Evolutionary conservation across 2,113 vertebrate genomes (phyloP), one percentile per base, ranked within the genome.

Genomic region (Macrotus californicus): DNA sequence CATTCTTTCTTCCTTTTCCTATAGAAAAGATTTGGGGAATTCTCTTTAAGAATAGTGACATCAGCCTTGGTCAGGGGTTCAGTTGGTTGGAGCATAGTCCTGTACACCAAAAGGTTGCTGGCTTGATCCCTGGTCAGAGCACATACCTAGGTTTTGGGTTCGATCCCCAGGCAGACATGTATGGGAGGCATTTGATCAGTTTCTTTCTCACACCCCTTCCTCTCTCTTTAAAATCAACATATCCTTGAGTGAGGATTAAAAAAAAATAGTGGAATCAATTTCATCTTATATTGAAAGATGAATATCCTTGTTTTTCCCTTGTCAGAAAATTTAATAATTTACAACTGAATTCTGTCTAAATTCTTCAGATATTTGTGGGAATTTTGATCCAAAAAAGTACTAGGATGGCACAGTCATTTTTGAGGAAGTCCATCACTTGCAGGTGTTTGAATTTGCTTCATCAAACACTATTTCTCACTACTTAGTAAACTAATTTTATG

Each of bases 401-500:
- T 81, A 98, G 96, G n/a, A 97, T 94, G 84, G 98, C 93, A 54
- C 98, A 98, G 48, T 98, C 98, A 95, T 97, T 98, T 98, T 98
- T 99, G 66, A 99, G 98, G 81, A 97, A 97, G 96, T 99, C 98
- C 97, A 99, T 99, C 99, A 98, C 99, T 99, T 97, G 99, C 98
- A 81, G 99, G 98, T 91, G 98, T 99, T 98, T 98, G 98, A 88
- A 99, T 99, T 98, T 99, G 98, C 95, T 99, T 98, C 91, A 98
- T 98, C 48, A 99, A 98, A 97, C 98, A 99, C 97, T 98, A 98
- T 96, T 99, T 99, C 92, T 99, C 99, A 94, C 73, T 98, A 98
- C 98, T 99, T 96, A 99, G 98, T 50, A 99, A 98, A 94, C 97
- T 98, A 96, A 99, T 99, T 98, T 99, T 98, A 98, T 99, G 98